Evolutionary conservation across 2,797 vertebrate species (phyloP), one percentile per base, ranked within the genome.

Genomic region (Myripristis jacobus): DNA sequence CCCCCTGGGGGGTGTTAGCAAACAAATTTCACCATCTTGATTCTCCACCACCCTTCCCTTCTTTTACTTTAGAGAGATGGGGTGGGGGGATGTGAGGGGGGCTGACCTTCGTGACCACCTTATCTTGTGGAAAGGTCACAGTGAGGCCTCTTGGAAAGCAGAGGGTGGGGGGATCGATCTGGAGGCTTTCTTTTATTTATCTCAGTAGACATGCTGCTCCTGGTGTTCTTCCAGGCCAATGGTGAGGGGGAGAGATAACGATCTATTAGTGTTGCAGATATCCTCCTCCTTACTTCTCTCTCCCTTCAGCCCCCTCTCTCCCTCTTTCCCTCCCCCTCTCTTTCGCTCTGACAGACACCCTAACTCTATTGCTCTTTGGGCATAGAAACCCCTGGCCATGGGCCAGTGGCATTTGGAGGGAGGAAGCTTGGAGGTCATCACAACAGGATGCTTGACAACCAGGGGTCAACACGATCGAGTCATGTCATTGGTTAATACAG

Each of bases 231-330:
- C 91, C 81, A 92, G 93, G 87, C 92, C 88, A 89, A 89, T 90
- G 91, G 90, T 89, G 85, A 90, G 90, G 88, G 87, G 83, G 70
- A 66, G 76, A 89, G 94, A 95, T 94, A 94, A 93, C 88, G 74
- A 94, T 94, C 94, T 94, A 93, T 94, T 93, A 93, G 91, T 93
- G 92, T 93, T 94, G 91, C 90, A 94, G 92, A 93, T 94, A 90
- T 92, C 88, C 89, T 90, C 80, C 87, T 89, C 77, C 85, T 86
- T 90, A 82, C 87, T 88, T 81, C 80, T 65, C 70, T 81, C 85
- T 77, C 84, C 81, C 87, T 75, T 69, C 77, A 66, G 56, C 78
- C 74, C 78, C 70, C 86, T 79, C 77, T 82, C 81, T 81, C 89
- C 75, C 89, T 81, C 12, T 43, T 84, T 75, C 78, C 70, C 85